Percentiles rank a stretch among this genome's conserved stretches.
Evolutionary conservation across 2,888 invertebrate genomes (phyloP).

Genomic region (Tetropium fuscum): DNA sequence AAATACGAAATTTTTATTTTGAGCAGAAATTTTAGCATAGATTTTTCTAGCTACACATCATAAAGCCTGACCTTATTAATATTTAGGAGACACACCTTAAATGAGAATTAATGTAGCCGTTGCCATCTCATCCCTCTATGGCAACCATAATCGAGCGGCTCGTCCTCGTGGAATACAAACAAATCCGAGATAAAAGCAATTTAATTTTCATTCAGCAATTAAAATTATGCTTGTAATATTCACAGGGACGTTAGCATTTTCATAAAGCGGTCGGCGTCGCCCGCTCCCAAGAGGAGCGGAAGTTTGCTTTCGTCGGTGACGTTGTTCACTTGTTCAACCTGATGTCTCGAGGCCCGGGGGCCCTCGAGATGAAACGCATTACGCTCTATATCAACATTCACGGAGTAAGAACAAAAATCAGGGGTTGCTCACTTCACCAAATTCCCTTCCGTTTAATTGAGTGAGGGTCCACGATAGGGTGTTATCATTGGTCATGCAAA

Average conservation of each 20-base stretch:
- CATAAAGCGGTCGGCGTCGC: background rate
- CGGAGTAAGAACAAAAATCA: background rate
- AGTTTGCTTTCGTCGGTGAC: constrained; percentile 5
- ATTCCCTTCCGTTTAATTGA: background rate
- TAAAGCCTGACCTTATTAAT: too few relatives aligned
- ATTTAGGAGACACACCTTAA: too few relatives aligned
- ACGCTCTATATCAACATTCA: background rate
- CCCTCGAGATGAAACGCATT: background rate
- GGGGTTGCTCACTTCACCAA: background rate
- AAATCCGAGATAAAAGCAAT: constrained; percentile 31
- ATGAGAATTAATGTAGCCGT: background rate
- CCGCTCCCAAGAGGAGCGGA: constrained; percentile 6
- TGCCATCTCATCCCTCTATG: background rate
- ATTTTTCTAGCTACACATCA: too few relatives aligned
- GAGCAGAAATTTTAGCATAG: too few relatives aligned
- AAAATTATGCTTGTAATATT: constrained; percentile 48
- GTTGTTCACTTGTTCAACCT: constrained; percentile 15
- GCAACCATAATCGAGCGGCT: background rate
- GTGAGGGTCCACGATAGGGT: background rate
- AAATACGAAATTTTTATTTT: too few relatives aligned
- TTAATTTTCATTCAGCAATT: constrained; percentile 43
- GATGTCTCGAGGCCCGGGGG: constrained; percentile 6
- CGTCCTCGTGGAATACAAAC: constrained; percentile 25
- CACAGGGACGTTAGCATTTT: constrained; percentile 19
- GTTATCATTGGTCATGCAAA: too few relatives aligned